A percentile compares a stretch with the other conserved stretches of the same genome.
Evolutionary conservation across 2,888 invertebrate species (phyloP).

Genomic region (Eudemis profundana): DNA sequence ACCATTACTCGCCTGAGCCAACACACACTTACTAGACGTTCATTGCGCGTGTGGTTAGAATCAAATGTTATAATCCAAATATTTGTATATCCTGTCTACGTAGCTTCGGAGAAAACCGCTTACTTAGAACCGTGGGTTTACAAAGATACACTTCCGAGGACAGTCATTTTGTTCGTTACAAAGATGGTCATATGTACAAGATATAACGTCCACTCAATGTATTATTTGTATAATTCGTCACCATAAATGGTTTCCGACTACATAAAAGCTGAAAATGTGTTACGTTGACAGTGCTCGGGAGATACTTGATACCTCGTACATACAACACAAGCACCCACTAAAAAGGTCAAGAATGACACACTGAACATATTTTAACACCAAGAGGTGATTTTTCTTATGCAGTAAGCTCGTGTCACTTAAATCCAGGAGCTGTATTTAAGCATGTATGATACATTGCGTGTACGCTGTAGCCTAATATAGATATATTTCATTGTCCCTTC

Average conservation of each 20-base stretch:
- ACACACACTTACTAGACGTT: background rate
- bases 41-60: constrained; percentile 26
- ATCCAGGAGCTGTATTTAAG: constrained; percentile 36
- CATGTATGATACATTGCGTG: constrained; percentile 16
- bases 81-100: constrained; percentile 33
- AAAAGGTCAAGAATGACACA: constrained; percentile 28
- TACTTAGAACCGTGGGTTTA: constrained; percentile 39
- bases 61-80: constrained; percentile 36
- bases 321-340: constrained; percentile 19
- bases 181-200: constrained; percentile 3
- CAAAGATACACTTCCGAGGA: constrained; percentile 27
- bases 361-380: constrained; percentile 21
- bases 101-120: constrained; percentile 31
- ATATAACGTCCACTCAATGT: background rate
- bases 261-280: constrained; percentile 26
- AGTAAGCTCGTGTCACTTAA: constrained; percentile 20
- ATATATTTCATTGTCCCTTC: constrained; percentile 45
- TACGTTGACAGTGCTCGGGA: constrained; percentile 14
- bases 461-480: constrained; percentile 47
- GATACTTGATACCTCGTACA: constrained; percentile 15
- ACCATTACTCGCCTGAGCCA: background rate
- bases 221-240: constrained; percentile 2
- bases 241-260: constrained; percentile 6
- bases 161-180: constrained; percentile 19
- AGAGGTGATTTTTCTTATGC: constrained; percentile 20